phyloP scores from a whole-genome alignment of 2,113 vertebrate species.

The Empidonax alnorum region DNA sequence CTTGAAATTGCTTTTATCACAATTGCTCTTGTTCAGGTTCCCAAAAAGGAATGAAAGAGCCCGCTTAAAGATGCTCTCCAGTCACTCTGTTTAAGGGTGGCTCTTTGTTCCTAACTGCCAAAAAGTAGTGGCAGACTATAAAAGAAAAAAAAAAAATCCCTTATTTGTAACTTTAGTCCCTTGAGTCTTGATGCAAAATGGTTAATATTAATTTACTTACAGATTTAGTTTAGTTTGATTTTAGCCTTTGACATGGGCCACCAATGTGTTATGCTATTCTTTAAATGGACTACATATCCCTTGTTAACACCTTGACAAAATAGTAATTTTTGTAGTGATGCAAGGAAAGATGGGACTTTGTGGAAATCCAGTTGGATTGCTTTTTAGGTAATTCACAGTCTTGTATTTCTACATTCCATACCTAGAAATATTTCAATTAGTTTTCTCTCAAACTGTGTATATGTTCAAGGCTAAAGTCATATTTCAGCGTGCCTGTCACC shows the following conservation, averaged over 20 bases:
- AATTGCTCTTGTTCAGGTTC: constrained; percentile 1
- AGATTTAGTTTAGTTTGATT: neutral
- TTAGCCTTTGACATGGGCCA: neutral
- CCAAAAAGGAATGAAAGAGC: neutral
- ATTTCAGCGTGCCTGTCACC: neutral
- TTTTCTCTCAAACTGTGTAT: neutral
- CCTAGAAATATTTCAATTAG: neutral
- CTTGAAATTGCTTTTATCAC: neutral
- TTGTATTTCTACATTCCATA: neutral
- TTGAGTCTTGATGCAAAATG: neutral
- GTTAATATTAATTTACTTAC: neutral
- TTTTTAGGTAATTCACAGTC: neutral
- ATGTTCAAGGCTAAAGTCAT: neutral
- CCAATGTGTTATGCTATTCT: neutral
- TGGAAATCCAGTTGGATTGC: neutral
- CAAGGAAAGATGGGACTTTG: neutral
- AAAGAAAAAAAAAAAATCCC: neutral
- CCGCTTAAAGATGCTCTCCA: neutral
- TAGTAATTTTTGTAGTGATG: neutral
- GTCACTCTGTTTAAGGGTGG: neutral
- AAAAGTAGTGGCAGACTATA: neutral
- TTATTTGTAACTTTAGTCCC: neutral
- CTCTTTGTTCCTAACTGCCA: neutral
- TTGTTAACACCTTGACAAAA: neutral
- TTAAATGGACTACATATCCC: neutral